Evolutionary conservation across 1,140 invertebrate species (phyloP), one percentile per base, ranked within the genome.

Genomic region (Diorhabda carinulata): DNA sequence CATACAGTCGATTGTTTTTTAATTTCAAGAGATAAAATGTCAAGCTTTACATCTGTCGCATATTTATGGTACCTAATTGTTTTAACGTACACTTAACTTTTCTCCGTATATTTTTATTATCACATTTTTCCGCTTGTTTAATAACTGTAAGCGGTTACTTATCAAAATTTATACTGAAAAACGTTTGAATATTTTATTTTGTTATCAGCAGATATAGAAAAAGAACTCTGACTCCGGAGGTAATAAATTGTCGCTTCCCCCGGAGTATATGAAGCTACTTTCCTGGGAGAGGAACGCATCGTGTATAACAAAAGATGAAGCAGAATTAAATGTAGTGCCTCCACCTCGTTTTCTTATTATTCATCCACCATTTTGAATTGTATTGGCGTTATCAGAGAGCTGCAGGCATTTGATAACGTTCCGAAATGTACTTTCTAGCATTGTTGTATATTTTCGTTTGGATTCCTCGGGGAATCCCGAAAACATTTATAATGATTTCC

Each of bases 401-500:
- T 52, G 47, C 47, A 52, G 47, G 47, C 47, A 6, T 52, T 52
- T 52, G 47, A 52, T 52, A 52, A 52, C 47, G 47, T 52, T n/a
- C 47, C 47, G n/a, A 52, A 52, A 52, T 52, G 47, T 52, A 52
- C 47, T 52, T 52, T 52, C 47, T 52, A 52, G 47, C 47, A 52
- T 52, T 52, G 47, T 52, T 52, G 47, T 52, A 52, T 52, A 52
- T 52, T 52, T 52, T 52, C 47, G 47, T 52, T 52, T 52, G 47
- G n/a, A 52, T 52, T 52, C 47, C 6, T n/a, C 47, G n/a, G 47
- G 47, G 47, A 52, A 52, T 52, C 6, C 47, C n/a, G 6, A 52
- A 52, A 52, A 52, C 47, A 52, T 52, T 52, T 52, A 52, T 52
- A 52, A 52, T 52, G 47, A 52, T 52, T 52, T 52, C 47, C 47